Conservation (phyloP, 2,888 invertebrate genomes). For the Drosophila barbarae region DNA sequence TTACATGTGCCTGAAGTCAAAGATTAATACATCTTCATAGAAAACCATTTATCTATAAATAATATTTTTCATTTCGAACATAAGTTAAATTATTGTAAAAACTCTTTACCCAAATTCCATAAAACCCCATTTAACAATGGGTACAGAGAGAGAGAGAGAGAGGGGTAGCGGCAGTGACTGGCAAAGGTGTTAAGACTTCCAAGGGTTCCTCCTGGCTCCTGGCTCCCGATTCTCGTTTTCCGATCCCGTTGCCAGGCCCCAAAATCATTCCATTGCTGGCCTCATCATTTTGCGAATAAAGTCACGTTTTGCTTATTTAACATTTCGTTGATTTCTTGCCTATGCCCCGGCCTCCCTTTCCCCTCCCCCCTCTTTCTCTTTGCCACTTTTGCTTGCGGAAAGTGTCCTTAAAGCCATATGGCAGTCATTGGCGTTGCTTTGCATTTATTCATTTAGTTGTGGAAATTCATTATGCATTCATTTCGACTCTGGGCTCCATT, state of each 20-base stretch:
- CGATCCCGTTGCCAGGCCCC: background rate
- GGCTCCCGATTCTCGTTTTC: background rate
- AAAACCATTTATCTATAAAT: background rate
- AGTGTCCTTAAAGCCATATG: constrained; percentile 48
- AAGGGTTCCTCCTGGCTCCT: background rate
- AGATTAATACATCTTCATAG: no score
- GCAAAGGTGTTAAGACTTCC: constrained; percentile 23
- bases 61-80: background rate
- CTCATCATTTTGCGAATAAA: constrained; percentile 70
- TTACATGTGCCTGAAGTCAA: no score
- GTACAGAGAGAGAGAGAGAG: background rate
- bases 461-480: constrained; percentile 42
- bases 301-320: constrained; percentile 75
- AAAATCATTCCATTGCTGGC: constrained; percentile 21
- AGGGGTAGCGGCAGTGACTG: constrained; percentile 6
- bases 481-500: constrained; percentile 13
- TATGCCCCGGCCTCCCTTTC: no score
- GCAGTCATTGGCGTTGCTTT: constrained; percentile 28
- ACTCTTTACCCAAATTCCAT: background rate
- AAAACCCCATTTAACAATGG: no score
- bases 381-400: background rate
- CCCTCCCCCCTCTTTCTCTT: background rate
- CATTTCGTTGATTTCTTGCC: constrained; percentile 66
- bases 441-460: constrained; percentile 39
- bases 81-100: no score